Evolutionary conservation across 1,140 invertebrate genomes (phyloP).

Genomic region (Zelostemma sp.): DNA sequence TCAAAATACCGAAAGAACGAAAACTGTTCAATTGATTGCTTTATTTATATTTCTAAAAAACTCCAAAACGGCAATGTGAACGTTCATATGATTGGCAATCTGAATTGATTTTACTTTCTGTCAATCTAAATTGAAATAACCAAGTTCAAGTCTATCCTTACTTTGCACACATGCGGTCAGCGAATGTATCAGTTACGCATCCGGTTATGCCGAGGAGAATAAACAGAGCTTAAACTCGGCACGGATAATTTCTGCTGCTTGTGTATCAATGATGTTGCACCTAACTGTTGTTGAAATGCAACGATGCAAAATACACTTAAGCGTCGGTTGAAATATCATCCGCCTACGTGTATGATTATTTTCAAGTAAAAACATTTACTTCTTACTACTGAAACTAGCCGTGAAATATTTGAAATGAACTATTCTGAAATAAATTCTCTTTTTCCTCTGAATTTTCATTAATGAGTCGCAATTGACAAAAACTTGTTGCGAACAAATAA

Average conservation of each 20-base stretch:
- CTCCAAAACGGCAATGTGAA: not conserved
- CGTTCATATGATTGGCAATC: not conserved
- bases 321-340: not conserved
- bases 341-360: too few species aligned
- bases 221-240: slow-evolving; percentile 33
- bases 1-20: too few species aligned
- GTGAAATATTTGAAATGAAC: too few species aligned
- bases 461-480: not conserved
- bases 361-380: too few species aligned
- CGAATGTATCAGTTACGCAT: slow-evolving; percentile 38
- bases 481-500: slow-evolving; percentile 22
- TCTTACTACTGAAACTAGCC: too few species aligned
- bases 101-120: too few species aligned
- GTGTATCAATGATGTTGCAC: slow-evolving; percentile 15
- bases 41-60: too few species aligned
- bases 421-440: not conserved
- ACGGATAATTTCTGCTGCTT: slow-evolving; percentile 33
- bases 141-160: slow-evolving; percentile 35
- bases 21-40: too few species aligned
- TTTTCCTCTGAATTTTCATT: not conserved
- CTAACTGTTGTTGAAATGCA: not conserved
- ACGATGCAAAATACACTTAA: not conserved
- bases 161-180: slow-evolving; percentile 44
- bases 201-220: slow-evolving; percentile 37
- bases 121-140: slow-evolving; percentile 36